Evolutionary conservation across 64 coral and sea anemone species (phyloP).

Genomic region (Montipora cactus): DNA sequence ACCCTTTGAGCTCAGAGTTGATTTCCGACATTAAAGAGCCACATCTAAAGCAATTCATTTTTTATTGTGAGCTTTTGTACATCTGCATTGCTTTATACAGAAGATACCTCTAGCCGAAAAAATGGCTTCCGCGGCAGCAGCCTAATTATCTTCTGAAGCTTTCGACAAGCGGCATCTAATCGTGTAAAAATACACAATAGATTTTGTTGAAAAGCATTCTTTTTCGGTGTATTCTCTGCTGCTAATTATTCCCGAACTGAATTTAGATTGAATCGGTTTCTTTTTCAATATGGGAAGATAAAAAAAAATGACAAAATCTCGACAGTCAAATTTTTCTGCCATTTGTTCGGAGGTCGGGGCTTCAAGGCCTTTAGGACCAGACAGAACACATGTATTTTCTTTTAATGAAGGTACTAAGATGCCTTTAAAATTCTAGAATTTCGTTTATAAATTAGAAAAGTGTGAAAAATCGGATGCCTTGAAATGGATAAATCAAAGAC

Average conservation of each 20-base stretch:
- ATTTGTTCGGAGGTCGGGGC: slow-evolving; percentile 34
- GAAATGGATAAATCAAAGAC: not conserved
- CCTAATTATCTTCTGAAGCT: not conserved
- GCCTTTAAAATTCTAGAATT: not conserved
- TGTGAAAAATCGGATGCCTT: not conserved
- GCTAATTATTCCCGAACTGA: slow-evolving; percentile 16
- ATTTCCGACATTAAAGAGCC: slow-evolving; percentile 32
- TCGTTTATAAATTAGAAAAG: not conserved
- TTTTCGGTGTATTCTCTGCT: not conserved
- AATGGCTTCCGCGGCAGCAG: not conserved
- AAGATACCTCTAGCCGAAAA: no score
- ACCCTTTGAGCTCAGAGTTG: slow-evolving; percentile 70
- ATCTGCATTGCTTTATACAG: no score
- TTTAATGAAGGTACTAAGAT: slow-evolving; percentile 50
- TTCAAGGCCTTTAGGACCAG: slow-evolving; percentile 38
- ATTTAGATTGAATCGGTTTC: not conserved
- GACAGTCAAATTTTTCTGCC: not conserved
- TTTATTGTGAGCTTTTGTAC: not conserved
- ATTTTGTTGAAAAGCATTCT: slow-evolving; percentile 30
- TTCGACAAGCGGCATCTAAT: slow-evolving; percentile 29
- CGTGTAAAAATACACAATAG: slow-evolving; percentile 56
- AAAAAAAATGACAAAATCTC: slow-evolving; percentile 9
- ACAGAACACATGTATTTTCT: slow-evolving; percentile 84
- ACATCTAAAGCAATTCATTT: slow-evolving; percentile 8
- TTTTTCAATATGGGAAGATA: slow-evolving; percentile 26